Base-by-base conservation (phyloP, 2,113 vertebrate species). In the Sorex araneus region DNA sequence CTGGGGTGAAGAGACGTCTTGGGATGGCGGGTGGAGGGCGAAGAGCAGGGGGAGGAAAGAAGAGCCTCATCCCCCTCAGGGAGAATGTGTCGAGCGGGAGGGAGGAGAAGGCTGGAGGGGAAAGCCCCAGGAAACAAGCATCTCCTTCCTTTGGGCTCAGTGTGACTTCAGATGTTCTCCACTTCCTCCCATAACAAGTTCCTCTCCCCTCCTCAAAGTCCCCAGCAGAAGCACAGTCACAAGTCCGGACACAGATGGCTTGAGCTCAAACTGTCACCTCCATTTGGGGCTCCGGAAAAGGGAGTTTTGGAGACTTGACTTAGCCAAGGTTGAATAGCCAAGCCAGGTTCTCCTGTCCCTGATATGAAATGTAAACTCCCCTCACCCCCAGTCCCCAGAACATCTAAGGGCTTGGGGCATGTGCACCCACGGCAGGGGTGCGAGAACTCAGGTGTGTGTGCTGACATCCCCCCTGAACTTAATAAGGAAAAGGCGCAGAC, bases 111-210 rank as follows among this genome's bases (percentile, higher is more conserved):
- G 16, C 75, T 40, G 1, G n/a, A 57, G 47, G 82, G 70, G 81
- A 74, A 76, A 92, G 30, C 40, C 75, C 32, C 66, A 78, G 78
- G 79, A 93, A 94, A 91, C 6, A 87, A 25, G 75, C n/a, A 60
- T 82, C 32, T 73, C 28, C 47, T 86, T 83, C 50, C 63, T 6
- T 47, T 81, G 70, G 13, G 18, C 57, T 57, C 28, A 88, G 9
- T 64, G 70, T 87, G 83, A 86, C 70, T 77, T 94, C 83, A 87
- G 43, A 81, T n/a, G 27, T 76, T 87, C 64, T 84, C 84, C 81
- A 0, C 18, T 60, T 95, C 92, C 89, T 95, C 43, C 47, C 47
- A 25, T 69, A 18, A 83, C 27, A 28, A 23, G 63, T 81, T 87
- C 60, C 63, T 91, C 70, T 89, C 47, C 85, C 32, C n/a, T 57